Evolutionary conservation across 2,113 vertebrate species (phyloP).

Genomic region (Amia ocellicauda): DNA sequence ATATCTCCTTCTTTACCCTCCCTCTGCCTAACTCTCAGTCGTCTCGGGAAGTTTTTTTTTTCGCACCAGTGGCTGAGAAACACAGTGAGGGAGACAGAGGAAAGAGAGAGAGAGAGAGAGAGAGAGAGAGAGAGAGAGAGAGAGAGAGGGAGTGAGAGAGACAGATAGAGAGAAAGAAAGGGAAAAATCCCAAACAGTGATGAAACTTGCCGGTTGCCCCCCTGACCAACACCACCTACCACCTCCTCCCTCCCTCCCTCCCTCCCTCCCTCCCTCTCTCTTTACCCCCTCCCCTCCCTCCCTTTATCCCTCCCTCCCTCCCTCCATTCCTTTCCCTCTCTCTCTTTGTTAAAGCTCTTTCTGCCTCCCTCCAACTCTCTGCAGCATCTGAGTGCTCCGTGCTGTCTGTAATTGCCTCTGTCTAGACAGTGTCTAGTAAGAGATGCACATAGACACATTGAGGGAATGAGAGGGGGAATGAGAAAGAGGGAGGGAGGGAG

Average conservation of each 20-base stretch:
- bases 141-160: constrained; percentile 11
- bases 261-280: constrained; percentile 7
- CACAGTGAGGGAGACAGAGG: constrained; percentile 13
- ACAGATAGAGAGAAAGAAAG: constrained; percentile 7
- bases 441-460: constrained; percentile 59
- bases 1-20: too few relatives aligned
- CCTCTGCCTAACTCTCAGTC: too few relatives aligned
- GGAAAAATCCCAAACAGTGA: not conserved
- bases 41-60: too few relatives aligned
- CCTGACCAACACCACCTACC: not conserved
- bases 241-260: not conserved
- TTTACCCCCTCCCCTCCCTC: not conserved
- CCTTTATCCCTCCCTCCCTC: constrained; percentile 5
- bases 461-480: constrained; percentile 4
- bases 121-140: constrained; percentile 1
- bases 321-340: constrained; percentile 29
- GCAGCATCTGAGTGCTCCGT: constrained; percentile 83
- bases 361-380: constrained; percentile 68
- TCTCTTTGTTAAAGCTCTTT: constrained; percentile 77
- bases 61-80: constrained; percentile 21
- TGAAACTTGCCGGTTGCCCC: not conserved
- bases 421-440: constrained; percentile 94
- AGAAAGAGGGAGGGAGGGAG: constrained; percentile 20
- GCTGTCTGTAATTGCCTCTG: constrained; percentile 88
- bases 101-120: constrained; percentile 1